These are phyloP conservation scores for Lasioglossum baleicum DNA, from an alignment of 1,140 invertebrate species.

Conservation along the genomic window DNA sequence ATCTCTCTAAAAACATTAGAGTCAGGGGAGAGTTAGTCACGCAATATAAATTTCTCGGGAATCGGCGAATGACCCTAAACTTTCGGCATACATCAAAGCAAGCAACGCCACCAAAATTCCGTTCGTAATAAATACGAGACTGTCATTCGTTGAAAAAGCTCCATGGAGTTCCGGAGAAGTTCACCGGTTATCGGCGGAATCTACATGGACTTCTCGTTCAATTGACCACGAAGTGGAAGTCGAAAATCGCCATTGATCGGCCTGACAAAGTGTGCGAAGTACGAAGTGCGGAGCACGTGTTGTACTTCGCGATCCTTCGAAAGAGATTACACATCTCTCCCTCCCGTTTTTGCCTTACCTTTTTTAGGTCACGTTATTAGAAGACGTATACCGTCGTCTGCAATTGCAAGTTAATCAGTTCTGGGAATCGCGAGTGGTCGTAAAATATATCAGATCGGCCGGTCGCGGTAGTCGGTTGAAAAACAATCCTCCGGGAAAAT, in stretches of 20 bases:
- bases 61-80: too few relatives aligned
- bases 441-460: slow-evolving; percentile 60
- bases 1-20: too few relatives aligned
- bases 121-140: too few relatives aligned
- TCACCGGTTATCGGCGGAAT: too few relatives aligned
- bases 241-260: slow-evolving; percentile 26
- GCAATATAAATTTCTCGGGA: too few relatives aligned
- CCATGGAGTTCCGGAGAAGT: too few relatives aligned
- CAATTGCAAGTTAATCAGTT: slow-evolving; percentile 60
- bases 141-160: too few relatives aligned
- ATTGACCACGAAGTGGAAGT: not conserved
- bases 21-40: too few relatives aligned
- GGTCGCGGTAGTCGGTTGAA: not conserved
- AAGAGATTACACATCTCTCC: slow-evolving; percentile 27
- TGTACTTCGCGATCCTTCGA: slow-evolving; percentile 29
- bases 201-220: too few relatives aligned
- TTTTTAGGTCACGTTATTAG: slow-evolving; percentile 60
- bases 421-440: slow-evolving; percentile 43
- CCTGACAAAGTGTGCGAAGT: not conserved
- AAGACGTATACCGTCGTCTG: slow-evolving; percentile 40
- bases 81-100: too few relatives aligned
- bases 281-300: not conserved
- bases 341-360: not conserved
- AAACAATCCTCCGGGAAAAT: slow-evolving; percentile 48
- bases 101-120: too few relatives aligned